Conservation (phyloP, 1,140 invertebrate genomes). For the Aphaenogaster floridana region DNA sequence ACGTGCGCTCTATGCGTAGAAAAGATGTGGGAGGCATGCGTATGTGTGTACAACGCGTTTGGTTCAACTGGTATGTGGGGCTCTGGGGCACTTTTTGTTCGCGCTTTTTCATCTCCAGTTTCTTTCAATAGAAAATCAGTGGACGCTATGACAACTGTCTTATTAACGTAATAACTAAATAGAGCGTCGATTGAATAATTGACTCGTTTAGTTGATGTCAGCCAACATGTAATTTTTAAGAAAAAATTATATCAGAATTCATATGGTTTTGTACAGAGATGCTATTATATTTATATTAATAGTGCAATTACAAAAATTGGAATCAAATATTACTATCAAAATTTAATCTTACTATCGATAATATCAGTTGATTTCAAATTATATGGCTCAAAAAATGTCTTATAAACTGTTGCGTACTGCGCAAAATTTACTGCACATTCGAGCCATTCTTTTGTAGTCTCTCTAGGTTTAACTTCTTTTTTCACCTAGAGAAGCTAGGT, state of each 20-base stretch:
- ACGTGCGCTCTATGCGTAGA: constrained; percentile 81
- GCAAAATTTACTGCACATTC: constrained; percentile 21
- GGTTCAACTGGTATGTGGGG: constrained; percentile 80
- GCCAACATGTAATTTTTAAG: background rate
- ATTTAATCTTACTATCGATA: background rate
- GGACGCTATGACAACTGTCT: background rate
- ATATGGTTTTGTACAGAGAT: background rate
- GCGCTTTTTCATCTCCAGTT: constrained; percentile 25
- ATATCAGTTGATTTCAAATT: background rate
- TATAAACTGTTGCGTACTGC: constrained; percentile 4
- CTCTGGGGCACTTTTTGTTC: constrained; percentile 81
- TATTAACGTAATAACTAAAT: background rate
- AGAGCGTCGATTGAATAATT: background rate
- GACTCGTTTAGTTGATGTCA: background rate
- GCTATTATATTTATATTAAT: background rate
- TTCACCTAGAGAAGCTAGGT: background rate
- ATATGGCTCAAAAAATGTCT: constrained; percentile 2
- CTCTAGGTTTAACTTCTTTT: background rate
- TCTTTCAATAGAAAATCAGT: constrained; percentile 6
- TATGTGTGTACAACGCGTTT: constrained; percentile 46
- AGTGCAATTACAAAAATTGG: background rate
- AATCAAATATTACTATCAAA: constrained; percentile 1
- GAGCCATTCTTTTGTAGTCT: background rate
- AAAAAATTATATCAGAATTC: background rate
- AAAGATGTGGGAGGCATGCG: constrained; percentile 69